Evolutionary conservation across 1,140 invertebrate species (phyloP), one percentile per base, ranked within the genome.

Genomic region (Anastatus disparis): DNA sequence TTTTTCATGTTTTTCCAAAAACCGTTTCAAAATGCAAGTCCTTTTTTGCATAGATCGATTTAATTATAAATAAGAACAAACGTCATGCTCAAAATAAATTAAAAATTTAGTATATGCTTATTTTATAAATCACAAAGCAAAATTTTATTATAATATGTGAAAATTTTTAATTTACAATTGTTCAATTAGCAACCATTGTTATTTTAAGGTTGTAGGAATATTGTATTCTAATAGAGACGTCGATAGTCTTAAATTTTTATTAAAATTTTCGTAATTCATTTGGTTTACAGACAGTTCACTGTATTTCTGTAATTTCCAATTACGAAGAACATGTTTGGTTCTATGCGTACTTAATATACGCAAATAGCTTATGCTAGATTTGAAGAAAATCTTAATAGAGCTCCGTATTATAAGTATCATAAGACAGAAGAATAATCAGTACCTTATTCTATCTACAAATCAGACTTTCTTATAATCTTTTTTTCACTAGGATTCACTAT

Each of bases 191-290:
- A 38, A 61, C 15, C 15, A 29, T 20, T 42, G 12, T 52, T 58
- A 8, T 52, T 70, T 17, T 44, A 46, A 70, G 38, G 46, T 62
- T 17, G 10, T 61, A 29, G 58, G 46, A 70, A 38, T 44, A 62
- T 67, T 44, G 52, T 3, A 55, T 31, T 70, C 13, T 6, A 70
- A 70, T 20, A 62, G 7, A 42, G 7, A 53, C 20, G 4, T 70
- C 38, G 31, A 42, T 62, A 70, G 27, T 61, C 66, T 69, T 62
- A 62, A 22, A 44, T 31, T 70, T 81, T 80, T 78, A 78, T 79
- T 81, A 80, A 82, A 82, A 80, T 76, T 80, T 78, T 65, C 75
- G 74, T 76, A 71, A 74, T 77, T 77, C 73, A 76, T n/a, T 78
- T 74, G 66, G 75, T 64, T 77, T 77, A 81, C 76, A 80, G 74